Evolutionary conservation across 92 coral and sea anemone species (phyloP), one percentile per base, ranked within the genome.

Genomic region (Pocillopora meandrina): DNA sequence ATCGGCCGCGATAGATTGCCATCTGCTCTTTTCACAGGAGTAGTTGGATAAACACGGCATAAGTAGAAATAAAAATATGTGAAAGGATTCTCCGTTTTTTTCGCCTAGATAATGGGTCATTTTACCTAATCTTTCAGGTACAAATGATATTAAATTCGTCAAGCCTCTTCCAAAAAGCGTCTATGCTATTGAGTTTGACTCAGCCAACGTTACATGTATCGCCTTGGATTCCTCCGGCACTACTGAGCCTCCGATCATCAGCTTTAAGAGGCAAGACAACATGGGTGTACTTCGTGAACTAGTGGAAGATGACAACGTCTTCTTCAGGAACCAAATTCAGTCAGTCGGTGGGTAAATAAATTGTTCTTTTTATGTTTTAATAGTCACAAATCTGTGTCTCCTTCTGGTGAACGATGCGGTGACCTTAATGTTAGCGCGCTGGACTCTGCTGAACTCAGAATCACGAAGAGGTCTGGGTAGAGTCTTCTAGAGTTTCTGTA

Each of bases 151-250:
- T 18, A 59, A 11, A 13, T 81, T 89, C 6, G 49, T 60, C n/a
- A 56, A 42, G 71, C 34, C 78, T 52, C 81, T 36, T 20, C 92
- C 92, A 47, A 71, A 80, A 11, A 85, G 86, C 70, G 21, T 89
- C 15, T 70, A 74, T 74, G 68, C 90, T 2, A 21, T 89, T 23
- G 87, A 89, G 75, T 61, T 33, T 12, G 85, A 78, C 42, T 75
- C 87, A 76, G 68, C 80, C 18, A 1, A 59, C 13, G 80, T 76
- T 15, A 76, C 80, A 3, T 76, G 80, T 61, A 67, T 76, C 14
- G 80, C 80, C 17, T 76, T 76, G 60, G 68, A 59, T 35, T 1
- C 34, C 0, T 6, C 10, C 10, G 80, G 80, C 18, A 15, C 14
- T 0, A 31, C 49, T 2, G 81, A 69, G 26, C 64, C 77, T 19